Percentiles rank a stretch among this genome's conserved stretches.
phyloP scores from a whole-genome alignment of 2,797 vertebrate genomes.

The Sebastes miniatus region DNA sequence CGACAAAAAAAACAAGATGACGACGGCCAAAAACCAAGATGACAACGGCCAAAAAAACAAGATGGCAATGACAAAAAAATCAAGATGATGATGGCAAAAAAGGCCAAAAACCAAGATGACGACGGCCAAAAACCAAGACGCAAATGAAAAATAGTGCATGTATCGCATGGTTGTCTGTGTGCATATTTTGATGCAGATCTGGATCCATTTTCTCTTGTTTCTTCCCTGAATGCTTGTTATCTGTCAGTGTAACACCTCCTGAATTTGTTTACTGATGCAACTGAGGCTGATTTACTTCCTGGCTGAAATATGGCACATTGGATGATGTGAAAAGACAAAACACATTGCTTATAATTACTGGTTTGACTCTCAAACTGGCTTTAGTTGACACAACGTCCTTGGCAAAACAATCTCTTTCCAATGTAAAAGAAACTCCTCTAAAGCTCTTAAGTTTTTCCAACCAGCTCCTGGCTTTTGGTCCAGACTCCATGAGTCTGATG shows the following conservation, averaged over 20 bases:
- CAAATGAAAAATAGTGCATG: not conserved
- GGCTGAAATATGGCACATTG: not conserved
- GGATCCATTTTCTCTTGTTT: not conserved
- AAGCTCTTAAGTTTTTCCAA: constrained; percentile 34
- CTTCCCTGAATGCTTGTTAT: not conserved
- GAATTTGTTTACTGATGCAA: not conserved
- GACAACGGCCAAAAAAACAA: fast-evolving
- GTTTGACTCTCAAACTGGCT: constrained; percentile 26
- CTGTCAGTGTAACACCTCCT: not conserved
- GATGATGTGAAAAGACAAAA: not conserved
- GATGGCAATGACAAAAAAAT: too few relatives aligned
- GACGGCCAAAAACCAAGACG: too few relatives aligned
- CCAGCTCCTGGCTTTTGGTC: constrained; percentile 14
- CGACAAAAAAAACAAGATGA: too few relatives aligned
- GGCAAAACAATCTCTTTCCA: not conserved
- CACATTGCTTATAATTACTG: constrained; percentile 21
- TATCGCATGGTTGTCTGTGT: not conserved
- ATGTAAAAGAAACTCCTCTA: not conserved
- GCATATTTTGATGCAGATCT: not conserved
- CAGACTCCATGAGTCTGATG: not conserved
- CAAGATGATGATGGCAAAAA: too few relatives aligned
- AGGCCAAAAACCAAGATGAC: too few relatives aligned
- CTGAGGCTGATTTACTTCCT: not conserved
- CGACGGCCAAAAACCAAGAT: too few relatives aligned
- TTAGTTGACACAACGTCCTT: constrained; percentile 10